These are phyloP conservation scores for Alcedo atthis DNA, from an alignment of 2,797 vertebrate genomes.

Conservation along the genomic window DNA sequence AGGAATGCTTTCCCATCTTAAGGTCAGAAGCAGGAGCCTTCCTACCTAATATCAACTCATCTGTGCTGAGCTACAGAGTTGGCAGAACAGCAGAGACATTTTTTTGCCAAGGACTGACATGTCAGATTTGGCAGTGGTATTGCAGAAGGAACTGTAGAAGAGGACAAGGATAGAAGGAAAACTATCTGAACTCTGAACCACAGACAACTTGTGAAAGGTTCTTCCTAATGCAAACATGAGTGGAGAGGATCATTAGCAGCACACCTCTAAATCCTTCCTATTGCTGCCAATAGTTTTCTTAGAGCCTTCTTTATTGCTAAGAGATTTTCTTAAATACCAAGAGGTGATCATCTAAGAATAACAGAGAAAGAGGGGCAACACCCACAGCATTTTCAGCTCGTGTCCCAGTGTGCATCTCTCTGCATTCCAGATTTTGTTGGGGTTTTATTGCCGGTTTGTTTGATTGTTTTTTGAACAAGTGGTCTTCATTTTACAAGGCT, in stretches of 20 bases:
- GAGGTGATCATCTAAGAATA: not conserved
- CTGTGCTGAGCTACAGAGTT: not conserved
- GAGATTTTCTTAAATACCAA: not conserved
- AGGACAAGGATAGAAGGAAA: not conserved
- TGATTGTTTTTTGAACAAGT: not conserved
- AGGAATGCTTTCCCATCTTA: not conserved
- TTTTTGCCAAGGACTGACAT: not conserved
- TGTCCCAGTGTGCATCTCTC: not conserved
- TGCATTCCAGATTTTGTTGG: not conserved
- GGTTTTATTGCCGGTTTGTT: not conserved
- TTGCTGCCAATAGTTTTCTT: not conserved
- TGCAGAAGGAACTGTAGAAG: not conserved
- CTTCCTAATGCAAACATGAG: not conserved
- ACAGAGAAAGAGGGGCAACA: not conserved
- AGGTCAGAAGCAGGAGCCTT: not conserved
- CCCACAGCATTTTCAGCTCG: not conserved
- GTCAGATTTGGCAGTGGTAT: not conserved
- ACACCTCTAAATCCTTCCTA: not conserved
- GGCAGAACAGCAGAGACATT: not conserved
- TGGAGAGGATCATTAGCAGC: not conserved
- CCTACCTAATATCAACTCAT: not conserved
- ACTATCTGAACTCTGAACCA: not conserved
- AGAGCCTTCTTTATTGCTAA: not conserved
- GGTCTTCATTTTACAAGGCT: not conserved
- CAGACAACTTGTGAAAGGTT: not conserved